Evolutionary conservation across 2,797 vertebrate genomes (phyloP), one percentile per base, ranked within the genome.

Genomic region (Ctenochaetus hawaiiensis): DNA sequence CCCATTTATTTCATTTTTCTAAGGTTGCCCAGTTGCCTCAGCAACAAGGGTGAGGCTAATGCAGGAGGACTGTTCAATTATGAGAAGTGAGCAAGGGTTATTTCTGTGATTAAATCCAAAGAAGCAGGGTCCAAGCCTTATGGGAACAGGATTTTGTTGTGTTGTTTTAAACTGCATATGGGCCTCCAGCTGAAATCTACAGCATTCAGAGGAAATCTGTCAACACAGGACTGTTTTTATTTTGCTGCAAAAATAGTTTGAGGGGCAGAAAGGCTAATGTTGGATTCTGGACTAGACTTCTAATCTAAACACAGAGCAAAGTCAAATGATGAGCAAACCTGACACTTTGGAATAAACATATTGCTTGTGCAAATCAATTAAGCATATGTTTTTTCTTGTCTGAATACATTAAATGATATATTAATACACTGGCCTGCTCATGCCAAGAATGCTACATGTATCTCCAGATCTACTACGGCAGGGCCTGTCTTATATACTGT

Each of bases 11-110:
- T 92, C 79, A 90, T 90, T 81, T 34, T 89, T 78, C 64, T 58
- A 41, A 86, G 82, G 82, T 85, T 82, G 82, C 64, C 74, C 79
- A 16, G 92, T 96, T 93, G 86, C 93, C 93, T 86, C 88, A 87
- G 94, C 90, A 93, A 95, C 93, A 90, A 66, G 47, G 78, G 51
- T 92, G 94, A 95, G 76, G 79, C 76, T 93, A 93, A 95, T 92
- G 79, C 86, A 74, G 81, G 79, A 70, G 73, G 94, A 94, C 89
- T 90, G 90, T 87, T 93, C 88, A 90, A 92, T 95, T 94, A 95
- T 92, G 88, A 92, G 88, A 89, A 93, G 88, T 87, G 91, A 92
- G 83, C 87, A 68, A 37, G 78, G 92, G 92, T 94, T 87, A 90
- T 84, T 77, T 84, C 73, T 84, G 73, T 90, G 92, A 95, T 94